Conservation (phyloP, 2,888 invertebrate species). For the Hirtodrosophila alboralis region DNA sequence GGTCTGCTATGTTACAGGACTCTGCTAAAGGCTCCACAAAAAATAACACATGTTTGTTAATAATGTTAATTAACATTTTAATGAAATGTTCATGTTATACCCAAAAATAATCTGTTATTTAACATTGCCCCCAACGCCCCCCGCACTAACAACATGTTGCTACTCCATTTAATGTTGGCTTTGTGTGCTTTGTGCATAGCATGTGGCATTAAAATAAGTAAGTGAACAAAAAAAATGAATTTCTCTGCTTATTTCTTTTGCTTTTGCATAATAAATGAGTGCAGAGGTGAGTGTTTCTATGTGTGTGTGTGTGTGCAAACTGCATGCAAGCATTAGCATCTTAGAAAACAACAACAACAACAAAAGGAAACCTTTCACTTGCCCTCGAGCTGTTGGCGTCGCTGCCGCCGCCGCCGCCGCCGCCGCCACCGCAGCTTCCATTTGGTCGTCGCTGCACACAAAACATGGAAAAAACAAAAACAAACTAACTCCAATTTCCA, state of each 20-base stretch:
- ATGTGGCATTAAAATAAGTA: no score
- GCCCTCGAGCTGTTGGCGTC: conserved; percentile 43
- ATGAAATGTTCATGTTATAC: no score
- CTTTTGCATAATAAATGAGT: conserved; percentile 52
- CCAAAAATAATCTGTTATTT: no score
- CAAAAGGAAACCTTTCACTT: conserved; percentile 55
- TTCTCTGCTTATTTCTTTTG: conserved; percentile 15
- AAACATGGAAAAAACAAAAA: conserved; percentile 10
- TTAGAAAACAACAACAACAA: conserved; percentile 19
- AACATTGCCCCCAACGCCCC: no score
- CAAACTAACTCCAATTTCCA: conserved; percentile 48
- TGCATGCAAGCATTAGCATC: conserved; percentile 41
- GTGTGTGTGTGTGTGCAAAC: conserved; percentile 1
- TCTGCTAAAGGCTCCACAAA: no score
- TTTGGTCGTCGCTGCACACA: conserved; percentile 42
- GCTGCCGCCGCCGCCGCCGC: conserved; percentile 20
- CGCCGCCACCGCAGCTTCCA: conserved; percentile 53
- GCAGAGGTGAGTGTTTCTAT: conserved; percentile 34
- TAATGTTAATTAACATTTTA: no score
- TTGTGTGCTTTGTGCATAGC: conserved; percentile 28
- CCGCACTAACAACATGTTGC: no score
- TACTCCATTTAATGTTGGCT: conserved; percentile 55
- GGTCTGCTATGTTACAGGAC: no score
- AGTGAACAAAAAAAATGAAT: no score
- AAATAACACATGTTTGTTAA: no score